Percentiles rank a stretch among this genome's conserved stretches.
Conservation (phyloP, 2,113 vertebrate species). For the Microcebus ravelobensis region DNA sequence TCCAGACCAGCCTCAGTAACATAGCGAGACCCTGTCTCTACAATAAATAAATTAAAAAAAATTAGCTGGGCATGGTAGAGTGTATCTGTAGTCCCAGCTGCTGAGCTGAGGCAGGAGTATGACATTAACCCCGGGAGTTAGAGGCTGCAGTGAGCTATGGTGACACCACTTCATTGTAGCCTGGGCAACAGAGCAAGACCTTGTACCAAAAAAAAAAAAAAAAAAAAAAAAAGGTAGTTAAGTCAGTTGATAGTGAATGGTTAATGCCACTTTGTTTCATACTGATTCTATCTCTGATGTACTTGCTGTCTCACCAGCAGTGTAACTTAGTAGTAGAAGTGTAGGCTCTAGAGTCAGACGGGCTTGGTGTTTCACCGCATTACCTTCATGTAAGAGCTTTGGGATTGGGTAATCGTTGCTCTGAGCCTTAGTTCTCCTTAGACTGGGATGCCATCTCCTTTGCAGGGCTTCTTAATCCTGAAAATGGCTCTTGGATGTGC, state of each 20-base stretch:
- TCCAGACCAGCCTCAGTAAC: no score
- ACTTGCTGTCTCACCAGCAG: not conserved
- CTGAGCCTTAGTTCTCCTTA: not conserved
- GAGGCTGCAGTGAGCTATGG: no score
- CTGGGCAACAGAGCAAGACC: no score
- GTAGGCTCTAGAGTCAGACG: not conserved
- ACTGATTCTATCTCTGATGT: not conserved
- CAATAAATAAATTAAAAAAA: no score
- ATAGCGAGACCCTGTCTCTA: no score
- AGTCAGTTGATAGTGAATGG: not conserved
- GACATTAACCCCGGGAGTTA: no score
- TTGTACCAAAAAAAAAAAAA: no score
- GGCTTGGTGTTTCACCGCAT: not conserved
- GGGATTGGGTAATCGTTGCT: not conserved
- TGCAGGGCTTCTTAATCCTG: not conserved
- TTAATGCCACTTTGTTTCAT: not conserved
- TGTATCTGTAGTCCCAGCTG: no score
- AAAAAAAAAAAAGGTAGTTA: not conserved
- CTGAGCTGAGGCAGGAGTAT: no score
- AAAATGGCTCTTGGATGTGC: not conserved
- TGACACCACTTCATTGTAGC: no score
- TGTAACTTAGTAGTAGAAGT: not conserved
- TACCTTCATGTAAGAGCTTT: not conserved
- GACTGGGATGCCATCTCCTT: not conserved
- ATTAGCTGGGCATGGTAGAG: no score